phyloP scores from a whole-genome alignment of 2,888 invertebrate genomes.

The Macaria liturata region DNA sequence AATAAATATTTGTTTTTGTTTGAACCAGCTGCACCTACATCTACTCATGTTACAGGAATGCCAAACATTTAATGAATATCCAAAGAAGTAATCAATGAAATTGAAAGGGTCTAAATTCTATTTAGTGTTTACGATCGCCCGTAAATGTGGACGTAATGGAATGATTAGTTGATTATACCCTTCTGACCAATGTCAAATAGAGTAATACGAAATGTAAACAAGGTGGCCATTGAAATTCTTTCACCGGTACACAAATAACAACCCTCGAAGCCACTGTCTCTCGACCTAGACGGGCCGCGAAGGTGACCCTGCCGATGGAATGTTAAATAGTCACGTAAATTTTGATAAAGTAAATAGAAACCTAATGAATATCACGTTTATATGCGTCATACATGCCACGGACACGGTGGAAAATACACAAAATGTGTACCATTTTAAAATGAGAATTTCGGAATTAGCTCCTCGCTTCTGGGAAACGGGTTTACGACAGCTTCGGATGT shows the following conservation, averaged over 20 bases:
- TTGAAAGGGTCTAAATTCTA: no score
- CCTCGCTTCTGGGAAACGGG: conserved; percentile 5
- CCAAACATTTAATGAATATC: no score
- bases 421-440: conserved; percentile 1
- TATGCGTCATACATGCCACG: conserved; percentile 9
- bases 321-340: conserved; percentile 29
- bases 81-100: no score
- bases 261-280: conserved; percentile 21
- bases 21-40: neutral
- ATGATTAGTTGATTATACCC: conserved; percentile 1
- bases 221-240: conserved; percentile 14
- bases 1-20: conserved; percentile 7
- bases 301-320: conserved; percentile 30
- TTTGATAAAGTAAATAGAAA: conserved; percentile 28
- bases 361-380: conserved; percentile 26
- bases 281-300: conserved; percentile 31
- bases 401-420: conserved; percentile 1
- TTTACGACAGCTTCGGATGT: conserved; percentile 11
- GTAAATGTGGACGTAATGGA: neutral
- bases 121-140: no score
- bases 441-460: conserved; percentile 1
- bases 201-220: neutral
- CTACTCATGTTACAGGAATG: neutral
- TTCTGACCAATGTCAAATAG: neutral
- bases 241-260: conserved; percentile 13